Conservation (phyloP, 2,888 invertebrate species). For the Eledona agricola region DNA sequence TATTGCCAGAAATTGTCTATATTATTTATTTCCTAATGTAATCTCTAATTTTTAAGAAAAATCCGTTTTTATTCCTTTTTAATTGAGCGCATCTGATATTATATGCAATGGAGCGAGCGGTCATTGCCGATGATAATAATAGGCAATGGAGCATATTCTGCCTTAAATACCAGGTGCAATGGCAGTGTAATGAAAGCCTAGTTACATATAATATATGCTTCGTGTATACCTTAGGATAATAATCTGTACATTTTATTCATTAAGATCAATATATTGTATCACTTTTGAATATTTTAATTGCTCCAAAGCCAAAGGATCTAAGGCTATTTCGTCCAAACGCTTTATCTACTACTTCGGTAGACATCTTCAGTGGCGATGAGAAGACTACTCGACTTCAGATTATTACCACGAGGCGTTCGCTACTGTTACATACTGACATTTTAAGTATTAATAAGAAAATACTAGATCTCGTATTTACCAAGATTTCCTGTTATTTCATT, state of each 20-base stretch:
- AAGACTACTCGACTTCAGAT: too few species aligned
- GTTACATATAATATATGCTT: conserved; percentile 43
- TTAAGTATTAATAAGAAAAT: too few species aligned
- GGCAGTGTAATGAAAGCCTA: conserved; percentile 44
- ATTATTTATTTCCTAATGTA: conserved; percentile 33
- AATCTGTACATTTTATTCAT: conserved; percentile 43
- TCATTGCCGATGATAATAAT: conserved; percentile 36
- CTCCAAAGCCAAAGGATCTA: too few species aligned
- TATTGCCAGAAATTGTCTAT: conserved; percentile 37
- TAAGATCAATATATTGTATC: conserved; percentile 41
- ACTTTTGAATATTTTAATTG: conserved; percentile 30
- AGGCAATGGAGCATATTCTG: conserved; percentile 41
- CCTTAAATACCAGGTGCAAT: conserved; percentile 41
- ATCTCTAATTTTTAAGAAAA: conserved; percentile 25
- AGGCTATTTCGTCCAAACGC: too few species aligned
- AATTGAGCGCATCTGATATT: conserved; percentile 33
- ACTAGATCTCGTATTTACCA: too few species aligned
- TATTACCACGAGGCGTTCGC: too few species aligned
- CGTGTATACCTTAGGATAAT: conserved; percentile 44
- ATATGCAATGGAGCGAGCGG: conserved; percentile 35
- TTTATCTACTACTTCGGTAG: too few species aligned
- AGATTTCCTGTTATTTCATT: too few species aligned
- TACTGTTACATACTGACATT: too few species aligned
- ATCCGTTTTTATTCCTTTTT: conserved; percentile 21
- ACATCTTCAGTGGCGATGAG: too few species aligned